phyloP scores from a whole-genome alignment of 1,140 invertebrate genomes.

The Zeugodacus cucurbitae region DNA sequence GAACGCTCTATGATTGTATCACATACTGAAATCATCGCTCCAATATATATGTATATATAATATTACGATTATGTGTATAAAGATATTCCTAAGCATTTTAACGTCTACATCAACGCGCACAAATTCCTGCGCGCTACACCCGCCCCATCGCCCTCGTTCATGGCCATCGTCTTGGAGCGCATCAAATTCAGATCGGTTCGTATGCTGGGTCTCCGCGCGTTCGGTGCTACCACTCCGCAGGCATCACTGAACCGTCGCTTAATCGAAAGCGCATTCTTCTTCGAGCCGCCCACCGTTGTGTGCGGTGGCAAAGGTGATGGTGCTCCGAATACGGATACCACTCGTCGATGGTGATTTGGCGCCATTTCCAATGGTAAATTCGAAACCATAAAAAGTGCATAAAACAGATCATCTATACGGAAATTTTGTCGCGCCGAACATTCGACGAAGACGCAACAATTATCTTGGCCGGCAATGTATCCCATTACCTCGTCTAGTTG shows the following conservation, averaged over 20 bases:
- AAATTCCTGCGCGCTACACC: conserved; percentile 58
- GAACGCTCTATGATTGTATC: conserved; percentile 34
- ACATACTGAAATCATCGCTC: conserved; percentile 33
- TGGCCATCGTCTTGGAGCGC: conserved; percentile 80
- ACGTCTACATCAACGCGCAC: conserved; percentile 56
- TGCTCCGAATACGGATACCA: conserved; percentile 77
- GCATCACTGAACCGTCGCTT: conserved; percentile 83
- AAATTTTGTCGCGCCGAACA: conserved; percentile 83
- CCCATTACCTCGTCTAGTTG: conserved; percentile 76
- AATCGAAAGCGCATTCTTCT: conserved; percentile 81
- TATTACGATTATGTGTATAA: not conserved
- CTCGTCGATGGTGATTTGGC: conserved; percentile 83
- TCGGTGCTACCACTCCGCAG: conserved; percentile 85
- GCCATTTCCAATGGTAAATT: conserved; percentile 88
- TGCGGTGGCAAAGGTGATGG: conserved; percentile 77
- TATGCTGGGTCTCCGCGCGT: conserved; percentile 84
- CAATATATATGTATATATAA: not conserved
- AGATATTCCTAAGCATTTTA: not conserved
- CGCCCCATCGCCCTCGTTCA: conserved; percentile 71
- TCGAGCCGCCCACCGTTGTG: conserved; percentile 73
- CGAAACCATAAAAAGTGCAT: conserved; percentile 81
- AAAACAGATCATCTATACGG: conserved; percentile 83
- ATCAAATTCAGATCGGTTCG: conserved; percentile 87
- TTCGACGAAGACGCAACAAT: conserved; percentile 81
- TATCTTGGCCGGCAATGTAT: conserved; percentile 77